Conservation (phyloP, 2,797 vertebrate species). For the Coracias cyanogaster region DNA sequence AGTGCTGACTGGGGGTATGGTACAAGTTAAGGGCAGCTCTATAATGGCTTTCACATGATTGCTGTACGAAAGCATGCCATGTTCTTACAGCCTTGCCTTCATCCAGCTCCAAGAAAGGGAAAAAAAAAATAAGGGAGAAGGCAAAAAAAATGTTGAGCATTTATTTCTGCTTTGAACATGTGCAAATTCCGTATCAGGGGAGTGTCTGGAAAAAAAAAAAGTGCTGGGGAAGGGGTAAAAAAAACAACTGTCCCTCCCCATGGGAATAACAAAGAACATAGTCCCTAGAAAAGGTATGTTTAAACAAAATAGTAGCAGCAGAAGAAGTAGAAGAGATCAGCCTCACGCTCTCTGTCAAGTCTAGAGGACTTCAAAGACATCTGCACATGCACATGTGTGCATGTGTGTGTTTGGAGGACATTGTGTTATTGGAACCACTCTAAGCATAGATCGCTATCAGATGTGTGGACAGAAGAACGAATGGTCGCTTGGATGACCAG, state of each 20-base stretch:
- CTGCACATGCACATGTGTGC: background rate
- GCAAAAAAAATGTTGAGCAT: background rate
- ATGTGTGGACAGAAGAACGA: background rate
- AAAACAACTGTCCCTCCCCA: background rate
- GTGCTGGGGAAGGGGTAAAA: background rate
- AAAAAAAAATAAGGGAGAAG: background rate
- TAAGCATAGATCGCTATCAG: background rate
- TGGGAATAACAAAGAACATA: background rate
- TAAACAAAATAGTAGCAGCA: slow-evolving; percentile 17
- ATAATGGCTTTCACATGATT: slow-evolving; percentile 63
- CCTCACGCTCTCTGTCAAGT: background rate
- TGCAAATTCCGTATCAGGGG: slow-evolving; percentile 5
- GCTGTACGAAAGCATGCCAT: slow-evolving; percentile 25
- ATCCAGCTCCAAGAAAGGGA: slow-evolving; percentile 48
- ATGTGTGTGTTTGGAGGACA: background rate
- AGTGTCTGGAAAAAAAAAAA: background rate
- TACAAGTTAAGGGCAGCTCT: slow-evolving; percentile 43
- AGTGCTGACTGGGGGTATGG: slow-evolving; percentile 23
- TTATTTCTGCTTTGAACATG: slow-evolving; percentile 58
- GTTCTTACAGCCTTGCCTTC: slow-evolving; percentile 32
- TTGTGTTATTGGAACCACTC: background rate
- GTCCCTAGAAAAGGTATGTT: background rate
- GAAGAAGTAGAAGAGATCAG: background rate
- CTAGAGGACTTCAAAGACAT: slow-evolving; percentile 11
- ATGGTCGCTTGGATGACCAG: background rate